Evolutionary conservation across 2,797 vertebrate species (phyloP).

Genomic region (Platalea minor): DNA sequence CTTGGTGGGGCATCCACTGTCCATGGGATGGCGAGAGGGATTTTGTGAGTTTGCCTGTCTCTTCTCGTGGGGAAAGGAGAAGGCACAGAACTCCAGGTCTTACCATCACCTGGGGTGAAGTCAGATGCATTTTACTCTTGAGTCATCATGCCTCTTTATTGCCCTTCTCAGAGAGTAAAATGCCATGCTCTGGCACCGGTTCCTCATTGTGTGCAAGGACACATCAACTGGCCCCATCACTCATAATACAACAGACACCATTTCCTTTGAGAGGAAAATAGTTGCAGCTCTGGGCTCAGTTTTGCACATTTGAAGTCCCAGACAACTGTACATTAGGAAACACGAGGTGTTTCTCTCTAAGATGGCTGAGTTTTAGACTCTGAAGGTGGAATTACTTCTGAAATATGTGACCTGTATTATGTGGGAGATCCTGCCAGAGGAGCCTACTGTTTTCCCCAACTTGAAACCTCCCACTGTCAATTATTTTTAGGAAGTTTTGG

Average conservation of each 20-base stretch:
- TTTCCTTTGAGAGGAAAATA: neutral
- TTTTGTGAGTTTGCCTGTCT: too few species aligned
- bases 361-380: neutral
- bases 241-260: neutral
- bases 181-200: neutral
- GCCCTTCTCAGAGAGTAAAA: neutral
- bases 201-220: neutral
- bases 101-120: neutral
- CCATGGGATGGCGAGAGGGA: neutral
- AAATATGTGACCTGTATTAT: neutral
- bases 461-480: neutral
- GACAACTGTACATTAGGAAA: neutral
- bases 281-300: neutral
- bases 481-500: neutral
- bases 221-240: neutral
- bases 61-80: neutral
- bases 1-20: neutral
- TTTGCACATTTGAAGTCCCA: neutral
- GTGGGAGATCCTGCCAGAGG: neutral
- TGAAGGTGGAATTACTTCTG: neutral
- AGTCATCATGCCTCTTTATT: neutral
- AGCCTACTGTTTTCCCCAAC: neutral
- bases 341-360: neutral
- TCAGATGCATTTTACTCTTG: neutral
- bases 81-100: accelerated